Evolutionary conservation across 2,797 vertebrate species (phyloP).

Genomic region (Sebastes cheni): DNA sequence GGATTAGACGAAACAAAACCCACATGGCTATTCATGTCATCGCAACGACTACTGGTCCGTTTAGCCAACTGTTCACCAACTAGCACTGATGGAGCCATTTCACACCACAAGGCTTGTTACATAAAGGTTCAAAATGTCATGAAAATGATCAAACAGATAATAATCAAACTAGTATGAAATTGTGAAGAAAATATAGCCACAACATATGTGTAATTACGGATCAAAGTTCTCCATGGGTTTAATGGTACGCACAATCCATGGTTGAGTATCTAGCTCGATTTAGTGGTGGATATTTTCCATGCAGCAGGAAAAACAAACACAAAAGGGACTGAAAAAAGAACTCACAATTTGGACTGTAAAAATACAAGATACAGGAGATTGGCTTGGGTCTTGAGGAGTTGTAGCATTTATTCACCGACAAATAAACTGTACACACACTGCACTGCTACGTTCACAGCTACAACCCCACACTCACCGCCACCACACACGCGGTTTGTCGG

Average conservation of each 20-base stretch:
- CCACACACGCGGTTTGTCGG: no score
- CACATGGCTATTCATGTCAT: slow-evolving; percentile 32
- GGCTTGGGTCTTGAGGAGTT: no score
- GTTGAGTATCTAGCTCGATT: background rate
- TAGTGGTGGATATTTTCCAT: background rate
- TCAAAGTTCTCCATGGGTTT: background rate
- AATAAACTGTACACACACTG: no score
- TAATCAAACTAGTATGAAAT: background rate
- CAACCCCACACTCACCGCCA: no score
- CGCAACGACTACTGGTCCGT: background rate
- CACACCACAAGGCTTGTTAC: background rate
- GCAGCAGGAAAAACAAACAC: background rate
- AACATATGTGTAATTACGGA: background rate
- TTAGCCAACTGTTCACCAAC: background rate
- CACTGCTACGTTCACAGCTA: no score
- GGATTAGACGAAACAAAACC: slow-evolving; percentile 48
- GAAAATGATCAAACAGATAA: background rate
- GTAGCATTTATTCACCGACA: no score
- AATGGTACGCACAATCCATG: background rate
- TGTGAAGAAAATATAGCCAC: background rate
- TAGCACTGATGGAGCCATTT: background rate
- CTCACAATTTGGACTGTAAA: background rate
- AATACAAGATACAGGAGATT: no score
- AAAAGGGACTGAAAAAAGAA: background rate
- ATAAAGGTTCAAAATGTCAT: background rate